Evolutionary conservation across 1,140 invertebrate species (phyloP), one percentile per base, ranked within the genome.

Genomic region (Hetaerina americana): DNA sequence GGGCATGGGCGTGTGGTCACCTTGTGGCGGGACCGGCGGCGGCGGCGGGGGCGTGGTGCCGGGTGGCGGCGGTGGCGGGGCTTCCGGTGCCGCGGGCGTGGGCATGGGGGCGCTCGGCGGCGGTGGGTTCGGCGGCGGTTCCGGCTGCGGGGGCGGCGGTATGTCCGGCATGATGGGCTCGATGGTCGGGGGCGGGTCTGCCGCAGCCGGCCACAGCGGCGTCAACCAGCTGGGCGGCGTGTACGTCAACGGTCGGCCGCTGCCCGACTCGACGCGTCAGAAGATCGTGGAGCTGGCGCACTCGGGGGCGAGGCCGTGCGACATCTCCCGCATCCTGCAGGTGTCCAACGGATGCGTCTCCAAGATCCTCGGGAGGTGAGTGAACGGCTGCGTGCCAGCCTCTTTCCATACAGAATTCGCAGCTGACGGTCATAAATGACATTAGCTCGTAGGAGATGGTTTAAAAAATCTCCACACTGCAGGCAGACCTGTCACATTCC

Each of bases 201-300:
- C 89, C 28, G 87, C 89, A 72, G 87, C 90, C 84, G 95, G 95
- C 75, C 95, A 97, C 85, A 95, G 93, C 81, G 95, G 96, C 73
- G 94, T 99, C 78, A 99, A 99, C 84, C 97, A 99, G 84, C 88
- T 99, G 74, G 97, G 97, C 72, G 97, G 97, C 57, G 95, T 98
- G 70, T 99, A 97, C 85, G 96, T 99, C 73, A 97, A 97, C 82
- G 97, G 97, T 26, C 85, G 97, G 73, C 97, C 97, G 6, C 84
- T 99, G 78, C 97, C 97, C 0, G 97, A 99, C 83, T 93, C 92
- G 68, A 98, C 96, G 66, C 86, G 97, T 73, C 95, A 98, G 84
- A 94, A 96, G 85, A 99, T 99, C 77, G 96, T 99, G 73, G 96
- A 99, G 83, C 83, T 99, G 79, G 96, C 97, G 24, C 94, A 98